These are phyloP conservation scores for Hypsibius dujardini DNA, from an alignment of 1,140 invertebrate species.

Conservation along the genomic window DNA sequence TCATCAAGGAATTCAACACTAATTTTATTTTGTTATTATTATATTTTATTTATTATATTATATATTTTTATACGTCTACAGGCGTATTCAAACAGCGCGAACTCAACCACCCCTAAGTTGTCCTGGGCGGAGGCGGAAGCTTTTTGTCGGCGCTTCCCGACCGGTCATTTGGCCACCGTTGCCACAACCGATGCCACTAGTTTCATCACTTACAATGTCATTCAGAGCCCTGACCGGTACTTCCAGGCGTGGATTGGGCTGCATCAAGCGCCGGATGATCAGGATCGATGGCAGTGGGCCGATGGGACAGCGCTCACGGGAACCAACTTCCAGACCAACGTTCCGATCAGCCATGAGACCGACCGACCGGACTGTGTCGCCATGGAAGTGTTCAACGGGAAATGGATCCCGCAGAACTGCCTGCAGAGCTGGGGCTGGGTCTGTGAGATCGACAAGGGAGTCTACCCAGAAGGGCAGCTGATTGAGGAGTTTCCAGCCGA, in stretches of 20 bases:
- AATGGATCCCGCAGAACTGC: not conserved
- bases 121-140: not conserved
- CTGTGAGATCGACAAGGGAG: not conserved
- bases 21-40: too few species aligned
- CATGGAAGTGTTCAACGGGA: not conserved
- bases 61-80: too few species aligned
- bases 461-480: not conserved
- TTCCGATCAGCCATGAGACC: not conserved
- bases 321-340: not conserved
- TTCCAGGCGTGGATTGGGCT: not conserved
- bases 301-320: not conserved
- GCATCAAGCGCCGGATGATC: not conserved
- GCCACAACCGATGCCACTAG: not conserved
- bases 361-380: not conserved
- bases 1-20: too few species aligned
- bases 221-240: not conserved
- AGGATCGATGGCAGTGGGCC: not conserved
- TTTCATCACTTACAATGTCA: not conserved
- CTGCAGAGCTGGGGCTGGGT: not conserved
- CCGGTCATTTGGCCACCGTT: not conserved
- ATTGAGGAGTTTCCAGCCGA: not conserved
- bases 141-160: not conserved
- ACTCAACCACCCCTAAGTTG: too few species aligned
- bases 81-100: too few species aligned
- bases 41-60: too few species aligned